These are phyloP conservation scores for Bombus cullumanus DNA, from an alignment of 1,140 invertebrate genomes.

Conservation along the genomic window DNA sequence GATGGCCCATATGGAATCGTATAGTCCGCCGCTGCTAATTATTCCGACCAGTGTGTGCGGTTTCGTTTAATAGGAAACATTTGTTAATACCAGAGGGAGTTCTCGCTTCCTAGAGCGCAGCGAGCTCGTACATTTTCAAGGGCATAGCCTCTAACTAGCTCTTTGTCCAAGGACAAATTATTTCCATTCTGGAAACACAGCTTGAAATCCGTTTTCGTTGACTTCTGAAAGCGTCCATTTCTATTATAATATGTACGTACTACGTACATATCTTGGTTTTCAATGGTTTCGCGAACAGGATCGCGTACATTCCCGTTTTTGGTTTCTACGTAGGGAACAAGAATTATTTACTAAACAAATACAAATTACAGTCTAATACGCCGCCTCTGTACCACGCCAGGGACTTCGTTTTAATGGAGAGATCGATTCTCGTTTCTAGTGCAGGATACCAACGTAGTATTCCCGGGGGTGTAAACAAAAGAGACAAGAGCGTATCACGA, in stretches of 20 bases:
- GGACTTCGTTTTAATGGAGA: not conserved
- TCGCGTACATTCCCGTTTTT: not conserved
- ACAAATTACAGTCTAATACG: not conserved
- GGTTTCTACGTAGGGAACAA: not conserved
- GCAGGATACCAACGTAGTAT: not conserved
- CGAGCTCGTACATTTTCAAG: not conserved
- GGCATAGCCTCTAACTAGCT: not conserved
- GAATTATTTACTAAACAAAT: not conserved
- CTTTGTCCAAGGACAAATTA: constrained; percentile 5
- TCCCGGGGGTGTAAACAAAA: not conserved
- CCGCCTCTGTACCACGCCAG: no score
- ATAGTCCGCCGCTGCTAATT: constrained; percentile 43
- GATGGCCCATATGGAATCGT: constrained; percentile 44
- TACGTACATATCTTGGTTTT: not conserved
- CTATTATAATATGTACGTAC: not conserved
- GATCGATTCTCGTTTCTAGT: not conserved
- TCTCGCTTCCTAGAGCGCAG: not conserved
- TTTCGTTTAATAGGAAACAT: constrained; percentile 59
- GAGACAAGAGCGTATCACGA: not conserved
- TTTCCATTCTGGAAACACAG: not conserved
- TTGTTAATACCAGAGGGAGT: constrained; percentile 44
- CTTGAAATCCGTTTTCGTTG: not conserved
- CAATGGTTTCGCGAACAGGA: not conserved
- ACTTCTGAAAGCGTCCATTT: not conserved
- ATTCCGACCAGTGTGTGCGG: constrained; percentile 28